Base-by-base conservation (phyloP, 2,113 vertebrate genomes). In the Antennarius striatus region DNA sequence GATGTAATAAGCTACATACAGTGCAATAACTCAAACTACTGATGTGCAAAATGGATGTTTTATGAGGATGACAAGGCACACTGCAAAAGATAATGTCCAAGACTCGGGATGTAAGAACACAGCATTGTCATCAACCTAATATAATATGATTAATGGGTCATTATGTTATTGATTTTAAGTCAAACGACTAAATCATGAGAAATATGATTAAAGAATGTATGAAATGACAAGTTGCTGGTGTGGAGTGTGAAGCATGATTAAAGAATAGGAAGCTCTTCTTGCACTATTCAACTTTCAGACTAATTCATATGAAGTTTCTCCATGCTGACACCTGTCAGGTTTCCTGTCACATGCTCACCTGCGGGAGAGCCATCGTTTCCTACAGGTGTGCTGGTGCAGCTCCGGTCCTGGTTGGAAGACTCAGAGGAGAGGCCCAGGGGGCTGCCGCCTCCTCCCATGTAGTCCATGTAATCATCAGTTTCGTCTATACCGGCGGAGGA, bases 301-400 rank as follows among this genome's bases (percentile, higher is more conserved):
- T 53, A 16, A 58, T 52, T 9, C 14, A 2, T 9, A 53, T 48
- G 11, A 39, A 46, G 54, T 9, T 42, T 54, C 42, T 30, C 36
- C 63, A 56, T 65, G 62, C 53, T 54, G 17, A 68, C 52, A 54
- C 4, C 11, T 15, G 11, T 50, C 16, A 3, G 22, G 7, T 30
- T 3, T 36, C 15, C 54, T 55, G 29, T 32, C 12, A 45, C 32
- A 1, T 49, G 42, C 73, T 93, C 85, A 98, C 98, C 96, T 95
- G 94, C 93, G 0, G 96, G 95, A 0, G 95, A 96, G 80, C 96
- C 95, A 49, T 99, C 98, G 0, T 95, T 96, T 87, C 96, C 98
- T 75, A 97, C 95, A 0, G 98, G 98, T 56, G 98, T 99, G 91
- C 98, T 99, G 91, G 95, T 95, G 91, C 97, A 97, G 91, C 98